Conservation (phyloP, 2,797 vertebrate species). For the Euphonia xanthogaster region DNA sequence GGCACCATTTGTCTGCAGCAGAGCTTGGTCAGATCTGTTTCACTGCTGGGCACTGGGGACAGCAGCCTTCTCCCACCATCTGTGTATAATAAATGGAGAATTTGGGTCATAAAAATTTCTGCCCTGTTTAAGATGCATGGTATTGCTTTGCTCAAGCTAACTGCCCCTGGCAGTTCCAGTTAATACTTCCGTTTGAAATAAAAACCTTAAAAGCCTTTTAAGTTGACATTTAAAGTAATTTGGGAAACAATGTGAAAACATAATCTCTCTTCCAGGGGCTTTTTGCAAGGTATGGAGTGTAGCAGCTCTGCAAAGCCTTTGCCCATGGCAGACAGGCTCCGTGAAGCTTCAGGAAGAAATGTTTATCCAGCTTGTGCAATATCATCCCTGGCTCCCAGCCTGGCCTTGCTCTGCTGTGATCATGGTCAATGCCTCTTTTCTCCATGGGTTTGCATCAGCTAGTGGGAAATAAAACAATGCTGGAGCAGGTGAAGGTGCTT, state of each 20-base stretch:
- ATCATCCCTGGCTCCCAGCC: background rate
- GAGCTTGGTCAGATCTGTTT: background rate
- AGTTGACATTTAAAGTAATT: conserved; percentile 75
- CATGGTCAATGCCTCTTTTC: background rate
- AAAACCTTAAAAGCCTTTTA: conserved; percentile 74
- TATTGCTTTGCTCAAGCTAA: conserved; percentile 77
- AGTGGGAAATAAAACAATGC: background rate
- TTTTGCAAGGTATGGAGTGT: conserved; percentile 51
- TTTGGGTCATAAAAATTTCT: conserved; percentile 78
- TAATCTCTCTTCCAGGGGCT: conserved; percentile 65
- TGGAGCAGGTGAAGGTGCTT: background rate
- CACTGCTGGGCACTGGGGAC: conserved; percentile 55
- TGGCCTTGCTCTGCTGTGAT: background rate
- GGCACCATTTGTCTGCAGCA: background rate
- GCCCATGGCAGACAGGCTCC: background rate
- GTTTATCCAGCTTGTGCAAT: background rate
- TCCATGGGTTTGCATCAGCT: background rate
- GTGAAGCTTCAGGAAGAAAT: background rate
- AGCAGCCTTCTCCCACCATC: conserved; percentile 66
- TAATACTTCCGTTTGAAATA: conserved; percentile 78
- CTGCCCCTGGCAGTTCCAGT: conserved; percentile 73
- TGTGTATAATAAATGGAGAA: conserved; percentile 78
- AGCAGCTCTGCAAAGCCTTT: background rate
- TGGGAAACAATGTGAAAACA: conserved; percentile 71
- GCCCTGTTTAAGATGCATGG: conserved; percentile 71